A percentile compares a stretch with the other conserved stretches of the same genome.
phyloP scores from a whole-genome alignment of 2,113 vertebrate genomes.

The Dromiciops gliroides region DNA sequence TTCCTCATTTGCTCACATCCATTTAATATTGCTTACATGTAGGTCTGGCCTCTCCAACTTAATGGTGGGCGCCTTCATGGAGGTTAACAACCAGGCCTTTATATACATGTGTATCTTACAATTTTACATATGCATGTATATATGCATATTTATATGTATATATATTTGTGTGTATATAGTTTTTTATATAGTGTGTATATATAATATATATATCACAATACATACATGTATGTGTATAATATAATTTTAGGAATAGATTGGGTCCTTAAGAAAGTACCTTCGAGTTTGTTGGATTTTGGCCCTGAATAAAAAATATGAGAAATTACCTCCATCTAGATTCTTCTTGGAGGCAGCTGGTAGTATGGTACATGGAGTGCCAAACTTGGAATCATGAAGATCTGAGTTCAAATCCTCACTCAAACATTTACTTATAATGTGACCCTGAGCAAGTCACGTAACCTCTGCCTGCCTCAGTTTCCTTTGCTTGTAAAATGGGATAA shows the following conservation, averaged over 20 bases:
- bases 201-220: background rate
- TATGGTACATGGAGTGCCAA: background rate
- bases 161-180: background rate
- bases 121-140: background rate
- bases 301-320: background rate
- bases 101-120: background rate
- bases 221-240: background rate
- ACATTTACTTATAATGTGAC: background rate
- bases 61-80: background rate
- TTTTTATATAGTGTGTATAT: no score
- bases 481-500: background rate
- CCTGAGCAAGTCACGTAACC: background rate
- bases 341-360: background rate
- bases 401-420: background rate
- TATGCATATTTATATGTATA: background rate
- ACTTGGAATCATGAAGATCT: background rate
- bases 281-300: background rate
- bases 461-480: background rate
- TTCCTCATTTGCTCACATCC: background rate
- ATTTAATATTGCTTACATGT: background rate
- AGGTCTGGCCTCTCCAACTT: background rate
- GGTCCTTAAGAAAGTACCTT: background rate
- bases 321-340: background rate
- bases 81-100: background rate
- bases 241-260: background rate